Percentiles rank a stretch among this genome's conserved stretches.
phyloP scores from a whole-genome alignment of 2,113 vertebrate species.

The Jaculus jaculus region DNA sequence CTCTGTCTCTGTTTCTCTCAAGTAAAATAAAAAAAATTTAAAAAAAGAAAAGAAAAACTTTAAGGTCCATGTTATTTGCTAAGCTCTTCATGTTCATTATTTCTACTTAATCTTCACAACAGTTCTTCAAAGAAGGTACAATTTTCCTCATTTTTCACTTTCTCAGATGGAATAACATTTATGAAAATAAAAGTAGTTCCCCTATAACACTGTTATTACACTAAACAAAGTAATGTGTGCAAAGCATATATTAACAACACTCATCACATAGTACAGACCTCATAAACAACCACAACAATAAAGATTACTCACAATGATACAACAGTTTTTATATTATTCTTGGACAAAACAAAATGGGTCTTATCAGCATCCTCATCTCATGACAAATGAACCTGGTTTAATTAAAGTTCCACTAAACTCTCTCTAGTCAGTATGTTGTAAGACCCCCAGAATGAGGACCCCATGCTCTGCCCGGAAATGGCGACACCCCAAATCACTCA shows the following conservation, averaged over 20 bases:
- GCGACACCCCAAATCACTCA: no score
- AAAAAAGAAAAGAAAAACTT: no score
- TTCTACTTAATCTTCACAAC: conserved; percentile 3
- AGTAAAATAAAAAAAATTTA: no score
- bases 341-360: not conserved
- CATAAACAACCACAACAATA: not conserved
- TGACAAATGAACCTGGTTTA: not conserved
- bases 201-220: not conserved
- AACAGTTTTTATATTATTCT: not conserved
- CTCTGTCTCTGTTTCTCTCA: no score
- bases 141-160: not conserved
- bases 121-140: not conserved
- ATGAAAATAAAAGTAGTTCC: conserved; percentile 14
- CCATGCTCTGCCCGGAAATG: no score
- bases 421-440: not conserved
- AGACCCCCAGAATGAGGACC: no score
- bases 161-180: not conserved
- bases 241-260: not conserved
- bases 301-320: not conserved
- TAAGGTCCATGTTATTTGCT: not conserved
- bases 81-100: not conserved
- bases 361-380: not conserved
- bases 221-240: not conserved
- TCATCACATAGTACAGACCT: not conserved
- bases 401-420: not conserved